These are phyloP conservation scores for Orthonychiurus folsomi DNA, from an alignment of 2,888 invertebrate species.

Conservation along the genomic window DNA sequence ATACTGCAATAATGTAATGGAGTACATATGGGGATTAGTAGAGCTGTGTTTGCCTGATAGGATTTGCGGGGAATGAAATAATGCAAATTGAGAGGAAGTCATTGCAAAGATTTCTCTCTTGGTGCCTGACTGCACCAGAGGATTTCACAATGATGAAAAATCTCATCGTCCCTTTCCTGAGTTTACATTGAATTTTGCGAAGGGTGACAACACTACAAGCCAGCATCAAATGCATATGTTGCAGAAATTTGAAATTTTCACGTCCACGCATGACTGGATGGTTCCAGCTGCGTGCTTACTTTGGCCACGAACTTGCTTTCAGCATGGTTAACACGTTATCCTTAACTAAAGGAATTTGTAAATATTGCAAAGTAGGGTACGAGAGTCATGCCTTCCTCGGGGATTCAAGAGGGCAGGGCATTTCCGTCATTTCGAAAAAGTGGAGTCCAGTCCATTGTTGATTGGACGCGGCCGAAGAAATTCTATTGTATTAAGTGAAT, in stretches of 20 bases:
- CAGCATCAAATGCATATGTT: not conserved
- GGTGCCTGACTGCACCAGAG: not conserved
- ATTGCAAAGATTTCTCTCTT: slow-evolving; percentile 1
- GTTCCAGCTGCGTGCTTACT: too few relatives aligned
- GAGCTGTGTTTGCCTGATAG: too few relatives aligned
- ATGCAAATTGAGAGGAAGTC: not conserved
- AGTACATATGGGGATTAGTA: too few relatives aligned
- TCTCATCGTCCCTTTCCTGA: too few relatives aligned
- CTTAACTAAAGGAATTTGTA: too few relatives aligned
- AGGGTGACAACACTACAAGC: too few relatives aligned
- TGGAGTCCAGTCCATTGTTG: not conserved
- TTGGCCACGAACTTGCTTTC: not conserved
- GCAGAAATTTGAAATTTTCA: not conserved
- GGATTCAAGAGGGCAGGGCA: too few relatives aligned
- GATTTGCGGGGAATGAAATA: too few relatives aligned
- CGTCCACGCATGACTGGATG: not conserved
- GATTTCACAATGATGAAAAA: too few relatives aligned
- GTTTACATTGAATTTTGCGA: not conserved
- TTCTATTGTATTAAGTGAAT: too few relatives aligned
- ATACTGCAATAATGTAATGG: too few relatives aligned
- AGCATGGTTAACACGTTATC: not conserved
- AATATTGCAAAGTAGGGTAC: not conserved
- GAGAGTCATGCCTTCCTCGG: not conserved
- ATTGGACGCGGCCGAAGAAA: not conserved
- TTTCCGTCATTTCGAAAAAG: not conserved